These are phyloP conservation scores for Acleris literana DNA, from an alignment of 2,888 invertebrate genomes.

Conservation along the genomic window DNA sequence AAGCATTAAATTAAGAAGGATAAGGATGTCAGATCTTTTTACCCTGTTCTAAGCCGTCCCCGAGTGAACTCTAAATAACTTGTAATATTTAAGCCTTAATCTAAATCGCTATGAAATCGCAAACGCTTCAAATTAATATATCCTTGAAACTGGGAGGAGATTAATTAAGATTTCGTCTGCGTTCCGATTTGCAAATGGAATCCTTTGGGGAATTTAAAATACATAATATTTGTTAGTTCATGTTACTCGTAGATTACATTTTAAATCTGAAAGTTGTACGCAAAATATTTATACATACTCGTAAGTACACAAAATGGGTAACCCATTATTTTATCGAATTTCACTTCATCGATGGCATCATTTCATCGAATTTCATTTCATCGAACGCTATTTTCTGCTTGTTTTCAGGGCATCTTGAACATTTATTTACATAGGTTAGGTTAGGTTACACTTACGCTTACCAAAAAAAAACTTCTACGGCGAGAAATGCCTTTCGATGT, in stretches of 20 bases:
- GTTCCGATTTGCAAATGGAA: slow-evolving; percentile 13
- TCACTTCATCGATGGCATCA: too few relatives aligned
- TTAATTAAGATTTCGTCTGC: slow-evolving; percentile 35
- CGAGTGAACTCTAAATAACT: slow-evolving; percentile 28
- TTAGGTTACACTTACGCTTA: too few relatives aligned
- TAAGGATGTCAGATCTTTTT: slow-evolving; percentile 32
- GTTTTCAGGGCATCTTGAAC: too few relatives aligned
- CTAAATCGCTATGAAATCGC: slow-evolving; percentile 39
- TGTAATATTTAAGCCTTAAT: slow-evolving; percentile 38
- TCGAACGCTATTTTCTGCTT: too few relatives aligned
- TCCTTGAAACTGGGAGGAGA: slow-evolving; percentile 33
- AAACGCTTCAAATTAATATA: slow-evolving; percentile 32
- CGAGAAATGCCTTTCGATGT: too few relatives aligned
- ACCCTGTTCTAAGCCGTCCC: slow-evolving; percentile 32
- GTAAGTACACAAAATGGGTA: too few relatives aligned
- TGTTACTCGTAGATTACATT: background rate
- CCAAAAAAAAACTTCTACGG: too few relatives aligned
- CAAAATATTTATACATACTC: background rate
- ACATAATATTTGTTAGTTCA: background rate
- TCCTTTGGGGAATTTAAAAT: slow-evolving; percentile 7
- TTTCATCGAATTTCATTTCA: too few relatives aligned
- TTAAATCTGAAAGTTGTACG: slow-evolving; percentile 8
- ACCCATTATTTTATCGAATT: too few relatives aligned
- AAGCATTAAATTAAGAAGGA: slow-evolving; percentile 34
- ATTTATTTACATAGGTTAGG: too few relatives aligned